These are phyloP conservation scores for Psittacula cyanocephala DNA, from an alignment of 2,113 vertebrate genomes.

Conservation along the genomic window DNA sequence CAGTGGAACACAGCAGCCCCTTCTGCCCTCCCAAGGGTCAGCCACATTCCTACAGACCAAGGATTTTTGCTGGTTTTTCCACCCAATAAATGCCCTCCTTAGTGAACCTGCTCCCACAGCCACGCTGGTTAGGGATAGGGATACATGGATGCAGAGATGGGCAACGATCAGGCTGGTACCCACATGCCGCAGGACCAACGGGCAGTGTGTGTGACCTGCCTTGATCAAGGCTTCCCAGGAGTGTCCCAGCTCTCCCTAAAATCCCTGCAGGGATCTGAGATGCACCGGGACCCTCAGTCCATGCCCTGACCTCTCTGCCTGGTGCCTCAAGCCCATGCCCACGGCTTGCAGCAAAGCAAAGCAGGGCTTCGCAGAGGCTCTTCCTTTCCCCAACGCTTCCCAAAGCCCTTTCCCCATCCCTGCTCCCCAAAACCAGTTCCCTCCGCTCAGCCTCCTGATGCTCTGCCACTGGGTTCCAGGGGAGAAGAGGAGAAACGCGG, in stretches of 20 bases:
- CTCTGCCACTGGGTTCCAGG: neutral
- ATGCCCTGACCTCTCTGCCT: rapidly evolving
- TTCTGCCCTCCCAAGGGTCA: rapidly evolving
- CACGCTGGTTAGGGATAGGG: rapidly evolving
- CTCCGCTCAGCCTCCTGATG: neutral
- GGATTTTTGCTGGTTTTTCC: neutral
- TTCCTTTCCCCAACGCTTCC: neutral
- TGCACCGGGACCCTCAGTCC: rapidly evolving
- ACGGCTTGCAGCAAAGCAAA: neutral
- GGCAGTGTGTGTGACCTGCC: neutral
- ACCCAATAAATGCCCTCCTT: neutral
- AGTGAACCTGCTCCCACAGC: neutral
- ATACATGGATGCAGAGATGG: neutral
- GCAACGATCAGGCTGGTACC: neutral
- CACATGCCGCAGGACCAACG: rapidly evolving
- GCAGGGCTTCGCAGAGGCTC: neutral
- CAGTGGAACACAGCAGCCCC: neutral
- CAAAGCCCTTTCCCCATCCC: neutral
- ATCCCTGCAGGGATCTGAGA: neutral
- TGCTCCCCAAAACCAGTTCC: constrained; percentile 2
- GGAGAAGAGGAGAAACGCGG: neutral
- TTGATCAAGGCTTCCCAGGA: neutral
- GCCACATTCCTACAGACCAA: neutral
- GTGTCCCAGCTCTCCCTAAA: neutral
- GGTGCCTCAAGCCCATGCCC: rapidly evolving